Percentiles rank a stretch among this genome's conserved stretches.
These are phyloP conservation scores for Aricia agestis DNA, from an alignment of 1,140 invertebrate genomes.

Conservation along the genomic window DNA sequence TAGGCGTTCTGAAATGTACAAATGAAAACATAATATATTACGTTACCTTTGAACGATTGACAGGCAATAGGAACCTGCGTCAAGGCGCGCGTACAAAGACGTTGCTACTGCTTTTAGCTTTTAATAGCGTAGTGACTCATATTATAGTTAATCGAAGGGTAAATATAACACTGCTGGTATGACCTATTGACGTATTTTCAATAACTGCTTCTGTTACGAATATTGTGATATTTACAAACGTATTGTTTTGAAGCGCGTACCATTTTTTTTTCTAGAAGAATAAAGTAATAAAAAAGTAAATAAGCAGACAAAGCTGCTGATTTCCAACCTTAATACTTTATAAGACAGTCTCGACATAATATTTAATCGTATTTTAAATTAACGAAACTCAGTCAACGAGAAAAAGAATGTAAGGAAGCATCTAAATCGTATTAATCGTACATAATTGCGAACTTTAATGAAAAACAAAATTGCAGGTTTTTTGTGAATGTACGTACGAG, in stretches of 20 bases:
- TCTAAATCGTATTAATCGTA: neutral
- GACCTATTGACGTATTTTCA: constrained; percentile 33
- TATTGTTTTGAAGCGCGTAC: too few relatives aligned
- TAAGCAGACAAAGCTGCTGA: too few relatives aligned
- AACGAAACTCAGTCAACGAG: neutral
- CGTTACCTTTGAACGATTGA: constrained; percentile 31
- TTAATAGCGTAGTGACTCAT: constrained; percentile 63
- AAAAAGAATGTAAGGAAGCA: too few relatives aligned
- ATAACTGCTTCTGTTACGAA: constrained; percentile 10
- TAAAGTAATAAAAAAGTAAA: too few relatives aligned
- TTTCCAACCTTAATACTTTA: too few relatives aligned
- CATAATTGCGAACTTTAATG: neutral
- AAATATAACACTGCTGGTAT: constrained; percentile 54
- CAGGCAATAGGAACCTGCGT: constrained; percentile 36
- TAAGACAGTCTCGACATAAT: too few relatives aligned
- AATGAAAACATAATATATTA: constrained; percentile 23
- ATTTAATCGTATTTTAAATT: too few relatives aligned
- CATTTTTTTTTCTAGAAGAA: too few relatives aligned
- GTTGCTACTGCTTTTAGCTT: constrained; percentile 40
- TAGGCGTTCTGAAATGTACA: constrained; percentile 2
- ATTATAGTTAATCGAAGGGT: constrained; percentile 67
- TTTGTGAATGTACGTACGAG: neutral
- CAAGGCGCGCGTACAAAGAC: constrained; percentile 48
- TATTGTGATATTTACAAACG: too few relatives aligned
- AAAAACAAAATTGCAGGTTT: neutral